Evolutionary conservation across 92 coral and sea anemone species (phyloP).

Genomic region (Muricea muricata): DNA sequence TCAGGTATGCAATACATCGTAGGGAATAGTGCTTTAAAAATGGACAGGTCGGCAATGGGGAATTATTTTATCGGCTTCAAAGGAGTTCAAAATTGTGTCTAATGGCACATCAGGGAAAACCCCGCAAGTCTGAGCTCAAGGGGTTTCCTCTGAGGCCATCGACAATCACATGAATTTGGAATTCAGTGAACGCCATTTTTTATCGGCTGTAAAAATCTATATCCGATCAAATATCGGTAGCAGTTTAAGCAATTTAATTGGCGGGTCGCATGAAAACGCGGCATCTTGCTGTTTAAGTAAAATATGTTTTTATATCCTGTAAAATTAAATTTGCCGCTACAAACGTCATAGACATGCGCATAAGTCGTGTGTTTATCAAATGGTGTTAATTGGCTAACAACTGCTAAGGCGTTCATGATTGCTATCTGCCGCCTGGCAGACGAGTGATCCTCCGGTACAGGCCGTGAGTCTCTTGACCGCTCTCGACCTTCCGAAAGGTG

Average conservation of each 20-base stretch:
- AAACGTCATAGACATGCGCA: not conserved
- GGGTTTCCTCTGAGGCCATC: slow-evolving; percentile 10
- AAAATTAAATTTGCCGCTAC: slow-evolving; percentile 3
- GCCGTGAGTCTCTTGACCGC: no score
- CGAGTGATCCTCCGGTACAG: no score
- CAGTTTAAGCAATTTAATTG: not conserved
- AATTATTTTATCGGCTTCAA: not conserved
- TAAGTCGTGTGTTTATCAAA: no score
- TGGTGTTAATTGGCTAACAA: no score
- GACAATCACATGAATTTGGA: no score
- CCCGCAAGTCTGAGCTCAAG: not conserved
- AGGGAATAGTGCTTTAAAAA: not conserved
- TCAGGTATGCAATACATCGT: not conserved
- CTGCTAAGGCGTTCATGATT: no score
- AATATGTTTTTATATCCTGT: not conserved
- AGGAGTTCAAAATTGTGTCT: not conserved
- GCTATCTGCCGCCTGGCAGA: no score
- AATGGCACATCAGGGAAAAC: slow-evolving; percentile 11
- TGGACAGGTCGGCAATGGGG: not conserved
- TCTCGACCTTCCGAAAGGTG: no score
- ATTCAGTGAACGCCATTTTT: no score
- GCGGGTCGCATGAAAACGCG: no score
- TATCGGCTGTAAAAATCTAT: not conserved
- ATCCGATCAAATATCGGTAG: not conserved
- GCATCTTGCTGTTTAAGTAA: not conserved